Evolutionary conservation across 2,797 vertebrate species (phyloP).

Genomic region (Scomberomorus guttatus): DNA sequence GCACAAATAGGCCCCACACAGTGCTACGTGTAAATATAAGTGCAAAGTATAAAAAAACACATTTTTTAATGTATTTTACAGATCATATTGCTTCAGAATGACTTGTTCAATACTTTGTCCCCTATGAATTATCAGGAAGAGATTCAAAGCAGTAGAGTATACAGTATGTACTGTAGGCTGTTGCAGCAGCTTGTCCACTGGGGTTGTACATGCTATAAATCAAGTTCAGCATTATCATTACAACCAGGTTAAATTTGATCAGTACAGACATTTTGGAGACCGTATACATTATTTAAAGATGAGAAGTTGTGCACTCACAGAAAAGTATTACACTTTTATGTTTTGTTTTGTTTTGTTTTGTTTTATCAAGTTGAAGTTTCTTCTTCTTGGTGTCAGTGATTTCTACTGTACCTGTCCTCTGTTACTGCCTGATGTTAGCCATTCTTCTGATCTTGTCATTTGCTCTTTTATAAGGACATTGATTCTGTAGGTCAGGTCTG

Average conservation of each 20-base stretch:
- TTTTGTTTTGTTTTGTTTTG: too few relatives aligned
- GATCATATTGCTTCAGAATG: not conserved
- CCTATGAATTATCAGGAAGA: not conserved
- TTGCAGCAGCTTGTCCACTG: not conserved
- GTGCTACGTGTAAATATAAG: not conserved
- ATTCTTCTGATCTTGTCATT: constrained; percentile 81
- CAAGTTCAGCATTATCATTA: constrained; percentile 7
- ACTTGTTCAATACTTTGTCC: not conserved
- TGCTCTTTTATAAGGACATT: constrained; percentile 85
- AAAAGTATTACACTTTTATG: too few relatives aligned
- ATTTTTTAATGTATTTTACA: not conserved
- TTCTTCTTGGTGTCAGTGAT: constrained; percentile 16
- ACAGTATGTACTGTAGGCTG: not conserved
- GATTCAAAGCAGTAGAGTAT: constrained; percentile 2
- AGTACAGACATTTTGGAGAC: not conserved
- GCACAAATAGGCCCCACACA: not conserved
- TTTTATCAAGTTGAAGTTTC: constrained; percentile 5
- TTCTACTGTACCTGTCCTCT: constrained; percentile 31
- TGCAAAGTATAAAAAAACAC: not conserved
- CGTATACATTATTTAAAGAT: not conserved
- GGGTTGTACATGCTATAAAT: constrained; percentile 26
- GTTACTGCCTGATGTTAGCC: constrained; percentile 60
- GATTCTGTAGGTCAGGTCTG: constrained; percentile 81
- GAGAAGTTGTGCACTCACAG: not conserved
- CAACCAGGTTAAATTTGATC: not conserved